Percentiles rank a stretch among this genome's conserved stretches.
Evolutionary conservation across 2,113 vertebrate genomes (phyloP).

Genomic region (Callopanchax toddi): DNA sequence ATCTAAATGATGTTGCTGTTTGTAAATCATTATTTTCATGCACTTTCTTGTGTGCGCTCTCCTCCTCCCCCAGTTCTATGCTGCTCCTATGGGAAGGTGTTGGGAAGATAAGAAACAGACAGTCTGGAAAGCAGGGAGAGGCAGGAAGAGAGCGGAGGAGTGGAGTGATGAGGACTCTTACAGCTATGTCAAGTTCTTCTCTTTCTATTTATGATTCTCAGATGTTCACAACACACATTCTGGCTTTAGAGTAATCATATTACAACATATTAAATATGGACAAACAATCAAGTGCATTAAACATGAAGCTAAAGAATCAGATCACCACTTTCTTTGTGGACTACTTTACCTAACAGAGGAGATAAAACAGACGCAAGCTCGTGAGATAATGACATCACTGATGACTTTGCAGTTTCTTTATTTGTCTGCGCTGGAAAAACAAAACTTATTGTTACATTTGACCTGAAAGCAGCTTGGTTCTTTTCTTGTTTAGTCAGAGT

Average conservation of each 20-base stretch:
- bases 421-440: slow-evolving; percentile 20
- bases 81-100: slow-evolving; percentile 72
- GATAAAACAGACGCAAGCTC: background rate
- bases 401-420: slow-evolving; percentile 17
- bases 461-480: slow-evolving; percentile 22
- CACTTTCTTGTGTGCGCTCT: slow-evolving; percentile 36
- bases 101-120: slow-evolving; percentile 70
- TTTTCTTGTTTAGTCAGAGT: slow-evolving; percentile 20
- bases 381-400: slow-evolving; percentile 4
- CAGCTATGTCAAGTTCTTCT: slow-evolving; percentile 40
- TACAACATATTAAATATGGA: too few relatives aligned
- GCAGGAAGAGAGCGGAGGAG: slow-evolving; percentile 50
- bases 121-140: slow-evolving; percentile 61
- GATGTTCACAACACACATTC: slow-evolving; percentile 56
- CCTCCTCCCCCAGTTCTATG: slow-evolving; percentile 16
- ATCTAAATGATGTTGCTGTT: slow-evolving; percentile 12
- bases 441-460: slow-evolving; percentile 8
- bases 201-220: slow-evolving; percentile 60
- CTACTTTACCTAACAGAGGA: background rate
- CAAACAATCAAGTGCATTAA: slow-evolving; percentile 7
- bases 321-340: slow-evolving; percentile 11
- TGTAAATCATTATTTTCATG: slow-evolving; percentile 16
- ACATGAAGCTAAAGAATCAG: background rate
- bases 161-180: slow-evolving; percentile 28
- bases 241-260: slow-evolving; percentile 18